Conservation (phyloP, 92 coral and sea anemone species). For the Zoanthus sociatus region DNA sequence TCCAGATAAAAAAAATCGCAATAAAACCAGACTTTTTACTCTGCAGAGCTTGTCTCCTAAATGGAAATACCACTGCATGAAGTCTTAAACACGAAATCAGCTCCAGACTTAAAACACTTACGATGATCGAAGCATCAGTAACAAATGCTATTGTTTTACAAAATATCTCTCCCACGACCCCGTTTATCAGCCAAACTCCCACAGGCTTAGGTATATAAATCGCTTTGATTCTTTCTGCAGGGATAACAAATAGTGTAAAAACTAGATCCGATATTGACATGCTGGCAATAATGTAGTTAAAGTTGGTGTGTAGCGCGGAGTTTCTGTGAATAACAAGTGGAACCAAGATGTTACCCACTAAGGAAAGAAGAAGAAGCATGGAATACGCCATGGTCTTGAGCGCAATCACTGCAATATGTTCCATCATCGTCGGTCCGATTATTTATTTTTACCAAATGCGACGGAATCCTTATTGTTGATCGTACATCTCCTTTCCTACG, state of each 20-base stretch:
- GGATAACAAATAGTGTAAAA: background rate
- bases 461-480: too few species aligned
- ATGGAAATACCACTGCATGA: background rate
- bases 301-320: background rate
- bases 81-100: background rate
- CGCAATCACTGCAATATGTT: too few species aligned
- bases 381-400: background rate
- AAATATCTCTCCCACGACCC: background rate
- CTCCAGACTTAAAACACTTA: background rate
- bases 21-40: background rate
- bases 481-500: too few species aligned
- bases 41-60: background rate
- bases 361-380: background rate
- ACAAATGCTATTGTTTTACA: background rate
- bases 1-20: background rate
- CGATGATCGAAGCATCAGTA: background rate
- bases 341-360: background rate
- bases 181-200: background rate
- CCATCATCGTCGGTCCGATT: too few species aligned
- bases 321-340: background rate
- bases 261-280: conserved; percentile 10
- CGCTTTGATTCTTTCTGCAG: background rate
- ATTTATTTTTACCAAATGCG: too few species aligned
- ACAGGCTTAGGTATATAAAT: background rate
- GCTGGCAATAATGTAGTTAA: conserved; percentile 19